phyloP scores from a whole-genome alignment of 2,888 invertebrate genomes.

The Osmoderma eremita region DNA sequence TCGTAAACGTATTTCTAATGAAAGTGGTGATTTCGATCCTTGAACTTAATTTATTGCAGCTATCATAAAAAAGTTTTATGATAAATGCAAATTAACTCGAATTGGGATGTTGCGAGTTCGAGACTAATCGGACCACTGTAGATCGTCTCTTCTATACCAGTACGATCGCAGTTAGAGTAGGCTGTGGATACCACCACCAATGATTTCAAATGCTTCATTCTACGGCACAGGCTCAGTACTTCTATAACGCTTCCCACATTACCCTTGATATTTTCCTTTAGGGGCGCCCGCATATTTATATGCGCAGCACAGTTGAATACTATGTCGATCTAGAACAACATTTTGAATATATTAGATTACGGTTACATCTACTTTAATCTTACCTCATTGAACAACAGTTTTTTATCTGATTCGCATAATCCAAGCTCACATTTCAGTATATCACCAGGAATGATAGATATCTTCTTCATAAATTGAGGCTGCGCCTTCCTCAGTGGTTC shows the following conservation, averaged over 20 bases:
- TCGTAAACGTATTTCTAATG: too few species aligned
- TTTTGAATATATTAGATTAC: background rate
- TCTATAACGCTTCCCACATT: constrained; percentile 2
- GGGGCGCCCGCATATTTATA: background rate
- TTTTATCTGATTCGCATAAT: background rate
- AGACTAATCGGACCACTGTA: background rate
- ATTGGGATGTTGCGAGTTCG: too few species aligned
- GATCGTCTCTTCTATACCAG: background rate
- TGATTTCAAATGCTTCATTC: background rate
- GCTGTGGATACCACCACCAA: constrained; percentile 1
- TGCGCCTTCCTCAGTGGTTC: background rate
- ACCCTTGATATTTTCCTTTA: background rate
- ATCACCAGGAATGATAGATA: background rate
- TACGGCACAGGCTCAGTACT: background rate
- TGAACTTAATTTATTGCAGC: too few species aligned
- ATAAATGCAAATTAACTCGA: too few species aligned
- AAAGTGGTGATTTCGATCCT: too few species aligned
- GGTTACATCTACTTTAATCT: background rate
- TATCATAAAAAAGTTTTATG: too few species aligned
- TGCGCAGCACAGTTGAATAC: constrained; percentile 2
- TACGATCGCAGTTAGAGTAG: background rate
- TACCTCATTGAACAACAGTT: background rate
- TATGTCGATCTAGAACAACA: background rate
- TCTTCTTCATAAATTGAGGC: background rate
- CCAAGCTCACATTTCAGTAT: background rate